Conservation (phyloP, 1,140 invertebrate genomes). For the Amyelois transitella region DNA sequence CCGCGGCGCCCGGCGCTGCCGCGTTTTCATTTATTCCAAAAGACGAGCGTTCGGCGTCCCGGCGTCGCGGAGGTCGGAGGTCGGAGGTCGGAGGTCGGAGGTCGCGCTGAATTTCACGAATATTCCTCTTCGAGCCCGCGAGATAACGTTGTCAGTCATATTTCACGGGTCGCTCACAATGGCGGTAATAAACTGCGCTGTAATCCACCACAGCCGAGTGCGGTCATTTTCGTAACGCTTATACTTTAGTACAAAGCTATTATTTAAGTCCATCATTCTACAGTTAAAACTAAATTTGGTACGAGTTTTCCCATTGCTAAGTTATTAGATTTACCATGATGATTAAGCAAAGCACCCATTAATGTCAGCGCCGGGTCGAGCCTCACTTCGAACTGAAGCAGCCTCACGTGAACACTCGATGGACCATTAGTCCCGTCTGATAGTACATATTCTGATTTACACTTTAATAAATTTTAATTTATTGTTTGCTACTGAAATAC, state of each 20-base stretch:
- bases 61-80: neutral
- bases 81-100: neutral
- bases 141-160: conserved; percentile 8
- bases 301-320: too few species aligned
- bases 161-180: conserved; percentile 7
- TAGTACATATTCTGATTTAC: too few species aligned
- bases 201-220: conserved; percentile 2
- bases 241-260: neutral
- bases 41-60: conserved; percentile 3
- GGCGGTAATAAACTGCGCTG: conserved; percentile 3
- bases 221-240: neutral
- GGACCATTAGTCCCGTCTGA: too few species aligned
- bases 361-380: too few species aligned
- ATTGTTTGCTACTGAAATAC: too few species aligned
- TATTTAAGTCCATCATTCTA: neutral
- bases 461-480: too few species aligned
- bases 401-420: too few species aligned
- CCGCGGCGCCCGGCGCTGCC: conserved; percentile 6
- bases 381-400: too few species aligned
- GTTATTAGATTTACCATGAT: too few species aligned
- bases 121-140: conserved; percentile 2
- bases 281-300: too few species aligned
- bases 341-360: too few species aligned
- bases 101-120: conserved; percentile 1
- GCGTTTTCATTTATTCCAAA: conserved; percentile 27